phyloP scores from a whole-genome alignment of 2,888 invertebrate genomes.

The Tribolium freemani region DNA sequence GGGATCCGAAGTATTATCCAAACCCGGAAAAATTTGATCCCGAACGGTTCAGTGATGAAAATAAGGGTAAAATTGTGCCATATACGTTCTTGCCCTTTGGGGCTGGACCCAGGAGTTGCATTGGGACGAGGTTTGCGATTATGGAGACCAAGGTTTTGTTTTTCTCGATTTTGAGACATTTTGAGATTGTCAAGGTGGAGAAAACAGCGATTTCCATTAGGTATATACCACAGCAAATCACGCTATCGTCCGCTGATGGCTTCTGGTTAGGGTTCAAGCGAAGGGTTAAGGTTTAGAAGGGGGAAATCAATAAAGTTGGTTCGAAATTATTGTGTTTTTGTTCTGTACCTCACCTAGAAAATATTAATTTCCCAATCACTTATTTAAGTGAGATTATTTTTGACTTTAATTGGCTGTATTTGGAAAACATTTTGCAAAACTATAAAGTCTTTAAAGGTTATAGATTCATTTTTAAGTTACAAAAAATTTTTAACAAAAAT shows the following conservation, averaged over 20 bases:
- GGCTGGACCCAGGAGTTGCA: slow-evolving; percentile 74
- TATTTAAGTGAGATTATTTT: no score
- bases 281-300: slow-evolving; percentile 11
- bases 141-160: slow-evolving; percentile 55
- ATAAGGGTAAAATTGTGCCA: slow-evolving; percentile 68
- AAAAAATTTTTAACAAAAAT: no score
- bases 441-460: no score
- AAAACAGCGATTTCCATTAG: slow-evolving; percentile 53
- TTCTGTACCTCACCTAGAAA: no score
- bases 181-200: slow-evolving; percentile 50
- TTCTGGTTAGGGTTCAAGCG: slow-evolving; percentile 50
- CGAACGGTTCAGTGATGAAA: slow-evolving; percentile 68
- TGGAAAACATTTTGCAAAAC: no score
- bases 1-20: slow-evolving; percentile 60
- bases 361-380: no score
- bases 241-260: slow-evolving; percentile 48
- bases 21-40: slow-evolving; percentile 59
- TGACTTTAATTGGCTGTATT: no score
- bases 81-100: slow-evolving; percentile 61
- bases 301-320: neutral
- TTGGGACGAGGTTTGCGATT: slow-evolving; percentile 68
- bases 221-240: slow-evolving; percentile 29
- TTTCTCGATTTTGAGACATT: slow-evolving; percentile 53
- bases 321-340: no score
- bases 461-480: no score